Conservation (phyloP, 2,888 invertebrate species). For the Volucella zonaria region DNA sequence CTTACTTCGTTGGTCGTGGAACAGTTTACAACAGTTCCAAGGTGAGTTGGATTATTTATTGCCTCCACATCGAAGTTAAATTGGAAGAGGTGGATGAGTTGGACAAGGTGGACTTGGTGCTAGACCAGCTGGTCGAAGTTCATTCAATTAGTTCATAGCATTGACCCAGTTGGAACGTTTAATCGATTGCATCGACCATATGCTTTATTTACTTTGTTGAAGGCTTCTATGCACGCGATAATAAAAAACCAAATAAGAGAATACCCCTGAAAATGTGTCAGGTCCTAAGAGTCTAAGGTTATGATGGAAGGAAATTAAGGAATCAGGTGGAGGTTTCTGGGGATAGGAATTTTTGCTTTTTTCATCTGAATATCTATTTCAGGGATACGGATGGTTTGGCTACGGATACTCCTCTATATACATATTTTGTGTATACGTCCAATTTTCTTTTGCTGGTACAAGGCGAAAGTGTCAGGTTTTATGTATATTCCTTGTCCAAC, state of each 20-base stretch:
- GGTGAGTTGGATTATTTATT: slow-evolving; percentile 19
- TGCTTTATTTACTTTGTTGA: neutral
- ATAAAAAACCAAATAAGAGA: neutral
- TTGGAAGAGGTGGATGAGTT: neutral
- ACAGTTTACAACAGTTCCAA: neutral
- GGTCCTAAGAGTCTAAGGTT: no score
- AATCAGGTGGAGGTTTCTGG: no score
- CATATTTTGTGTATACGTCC: no score
- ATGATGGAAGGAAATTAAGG: no score
- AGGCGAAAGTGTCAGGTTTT: no score
- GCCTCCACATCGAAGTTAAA: neutral
- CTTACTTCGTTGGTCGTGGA: neutral
- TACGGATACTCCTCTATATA: no score
- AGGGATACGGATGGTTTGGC: no score
- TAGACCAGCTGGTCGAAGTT: neutral
- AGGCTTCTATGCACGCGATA: slow-evolving; percentile 47
- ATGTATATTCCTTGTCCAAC: no score
- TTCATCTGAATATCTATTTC: no score
- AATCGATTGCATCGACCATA: slow-evolving; percentile 16
- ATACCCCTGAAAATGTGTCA: no score
- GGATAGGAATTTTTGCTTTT: no score
- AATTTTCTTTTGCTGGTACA: no score
- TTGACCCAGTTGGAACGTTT: slow-evolving; percentile 47
- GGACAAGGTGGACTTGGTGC: neutral
- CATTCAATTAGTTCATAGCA: slow-evolving; percentile 48